These are phyloP conservation scores for Aporophyla nigra DNA, from an alignment of 2,888 invertebrate genomes.

Conservation along the genomic window DNA sequence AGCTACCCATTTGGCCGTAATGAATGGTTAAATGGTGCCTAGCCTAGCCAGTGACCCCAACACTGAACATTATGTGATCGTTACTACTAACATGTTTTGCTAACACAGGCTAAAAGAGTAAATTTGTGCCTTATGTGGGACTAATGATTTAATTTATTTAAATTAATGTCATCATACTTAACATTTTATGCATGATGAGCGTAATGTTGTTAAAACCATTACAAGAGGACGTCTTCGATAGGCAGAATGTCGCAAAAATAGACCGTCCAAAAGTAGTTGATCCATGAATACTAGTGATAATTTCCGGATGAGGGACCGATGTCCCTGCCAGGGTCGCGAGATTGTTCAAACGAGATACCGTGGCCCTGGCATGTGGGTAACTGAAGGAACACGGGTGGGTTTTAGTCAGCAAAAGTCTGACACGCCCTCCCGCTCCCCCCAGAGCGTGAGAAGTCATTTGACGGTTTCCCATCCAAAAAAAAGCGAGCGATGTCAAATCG, in stretches of 20 bases:
- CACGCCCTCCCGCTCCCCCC: too few relatives aligned
- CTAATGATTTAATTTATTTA: constrained; percentile 35
- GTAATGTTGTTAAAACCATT: not conserved
- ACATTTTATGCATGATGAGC: not conserved
- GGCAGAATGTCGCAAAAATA: not conserved
- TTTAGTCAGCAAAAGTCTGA: too few relatives aligned
- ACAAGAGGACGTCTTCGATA: not conserved
- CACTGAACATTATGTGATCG: constrained; percentile 50
- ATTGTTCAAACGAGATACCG: too few relatives aligned
- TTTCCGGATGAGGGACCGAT: too few relatives aligned
- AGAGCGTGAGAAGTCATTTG: too few relatives aligned
- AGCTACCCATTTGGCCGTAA: constrained; percentile 46
- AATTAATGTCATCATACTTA: constrained; percentile 7
- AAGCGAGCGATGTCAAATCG: too few relatives aligned
- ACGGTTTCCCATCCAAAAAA: too few relatives aligned
- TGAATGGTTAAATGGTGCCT: constrained; percentile 52
- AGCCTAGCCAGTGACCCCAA: constrained; percentile 41
- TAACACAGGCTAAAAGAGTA: constrained; percentile 45
- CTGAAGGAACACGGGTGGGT: too few relatives aligned
- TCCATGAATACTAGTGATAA: too few relatives aligned
- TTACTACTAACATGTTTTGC: constrained; percentile 51
- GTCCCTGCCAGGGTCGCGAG: too few relatives aligned
- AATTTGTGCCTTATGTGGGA: constrained; percentile 4
- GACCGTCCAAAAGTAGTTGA: not conserved
- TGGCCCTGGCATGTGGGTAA: too few relatives aligned